Conservation (phyloP, 2,797 vertebrate species). For the Muraenolepis orangiensis region DNA sequence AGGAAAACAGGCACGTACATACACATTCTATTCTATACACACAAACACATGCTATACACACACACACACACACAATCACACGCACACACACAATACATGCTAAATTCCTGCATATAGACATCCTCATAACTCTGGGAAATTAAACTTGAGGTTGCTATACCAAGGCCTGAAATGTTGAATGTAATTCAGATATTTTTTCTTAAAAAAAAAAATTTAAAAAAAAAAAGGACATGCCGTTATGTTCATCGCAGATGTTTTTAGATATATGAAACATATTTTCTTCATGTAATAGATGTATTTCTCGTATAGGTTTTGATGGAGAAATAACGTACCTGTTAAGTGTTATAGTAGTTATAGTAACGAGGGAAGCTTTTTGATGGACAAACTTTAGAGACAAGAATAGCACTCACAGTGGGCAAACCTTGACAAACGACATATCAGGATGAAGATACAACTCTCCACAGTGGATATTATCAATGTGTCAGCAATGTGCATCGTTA, state of each 20-base stretch:
- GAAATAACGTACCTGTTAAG: slow-evolving; percentile 60
- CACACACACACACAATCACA: slow-evolving; percentile 25
- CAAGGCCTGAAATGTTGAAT: slow-evolving; percentile 72
- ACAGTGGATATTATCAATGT: slow-evolving; percentile 50
- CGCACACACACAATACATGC: slow-evolving; percentile 14
- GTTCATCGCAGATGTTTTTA: slow-evolving; percentile 69
- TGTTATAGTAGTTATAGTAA: slow-evolving; percentile 68
- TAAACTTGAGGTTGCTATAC: slow-evolving; percentile 61
- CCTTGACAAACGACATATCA: slow-evolving; percentile 28
- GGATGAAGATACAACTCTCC: slow-evolving; percentile 33
- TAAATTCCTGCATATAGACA: slow-evolving; percentile 20
- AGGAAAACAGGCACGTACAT: slow-evolving; percentile 10
- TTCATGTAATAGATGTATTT: slow-evolving; percentile 69
- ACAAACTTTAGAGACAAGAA: slow-evolving; percentile 41
- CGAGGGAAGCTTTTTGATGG: slow-evolving; percentile 45
- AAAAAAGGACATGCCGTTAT: slow-evolving; percentile 64
- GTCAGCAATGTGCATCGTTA: slow-evolving; percentile 38
- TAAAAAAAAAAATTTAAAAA: neutral
- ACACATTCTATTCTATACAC: slow-evolving; percentile 4
- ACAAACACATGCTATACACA: slow-evolving; percentile 12
- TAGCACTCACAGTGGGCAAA: slow-evolving; percentile 58
- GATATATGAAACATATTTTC: slow-evolving; percentile 70
- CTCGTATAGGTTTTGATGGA: slow-evolving; percentile 65
- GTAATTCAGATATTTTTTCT: slow-evolving; percentile 70
- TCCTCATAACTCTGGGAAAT: slow-evolving; percentile 53